phyloP scores from a whole-genome alignment of 2,113 vertebrate genomes.

The Accipiter virgatus region DNA sequence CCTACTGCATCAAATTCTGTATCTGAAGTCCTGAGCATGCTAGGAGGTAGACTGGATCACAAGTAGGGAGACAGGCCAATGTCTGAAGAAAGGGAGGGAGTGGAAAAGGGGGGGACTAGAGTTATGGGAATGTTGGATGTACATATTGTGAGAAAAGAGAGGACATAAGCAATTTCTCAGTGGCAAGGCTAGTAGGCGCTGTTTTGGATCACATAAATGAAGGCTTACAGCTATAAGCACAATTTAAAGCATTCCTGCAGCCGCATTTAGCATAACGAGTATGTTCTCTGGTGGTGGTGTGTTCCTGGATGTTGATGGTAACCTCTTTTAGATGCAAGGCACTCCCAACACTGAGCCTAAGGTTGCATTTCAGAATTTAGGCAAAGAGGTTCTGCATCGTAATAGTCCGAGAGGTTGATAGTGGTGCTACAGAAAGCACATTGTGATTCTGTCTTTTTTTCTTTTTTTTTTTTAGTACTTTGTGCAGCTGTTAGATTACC shows the following conservation, averaged over 20 bases:
- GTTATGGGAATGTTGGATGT: background rate
- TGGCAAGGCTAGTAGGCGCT: background rate
- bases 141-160: background rate
- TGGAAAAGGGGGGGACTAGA: background rate
- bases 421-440: background rate
- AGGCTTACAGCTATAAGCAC: no score
- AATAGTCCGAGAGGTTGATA: background rate
- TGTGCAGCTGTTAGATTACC: constrained; percentile 63
- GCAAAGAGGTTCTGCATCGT: background rate
- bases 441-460: background rate
- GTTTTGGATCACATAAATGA: background rate
- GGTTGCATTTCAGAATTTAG: background rate
- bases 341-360: background rate
- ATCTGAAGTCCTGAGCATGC: background rate
- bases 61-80: background rate
- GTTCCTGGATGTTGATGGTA: background rate
- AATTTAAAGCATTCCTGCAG: background rate
- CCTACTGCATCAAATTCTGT: background rate
- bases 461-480: background rate
- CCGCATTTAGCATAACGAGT: background rate
- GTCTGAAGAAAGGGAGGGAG: background rate
- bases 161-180: background rate
- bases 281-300: background rate
- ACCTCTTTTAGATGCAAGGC: background rate
- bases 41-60: background rate